Evolutionary conservation across 2,888 invertebrate genomes (phyloP).

Genomic region (Pseudococcus viburni): DNA sequence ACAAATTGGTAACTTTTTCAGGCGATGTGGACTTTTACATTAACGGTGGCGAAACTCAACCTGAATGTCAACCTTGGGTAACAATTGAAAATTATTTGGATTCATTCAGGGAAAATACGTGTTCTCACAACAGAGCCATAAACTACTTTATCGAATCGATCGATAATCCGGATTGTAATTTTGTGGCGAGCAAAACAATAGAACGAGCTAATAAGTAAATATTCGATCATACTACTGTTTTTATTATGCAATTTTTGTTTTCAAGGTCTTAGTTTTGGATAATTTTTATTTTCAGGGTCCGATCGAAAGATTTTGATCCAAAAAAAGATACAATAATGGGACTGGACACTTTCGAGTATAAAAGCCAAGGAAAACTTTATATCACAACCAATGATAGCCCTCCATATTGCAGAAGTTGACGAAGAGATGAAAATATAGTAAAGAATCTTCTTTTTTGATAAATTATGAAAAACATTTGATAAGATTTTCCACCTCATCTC

Average conservation of each 20-base stretch:
- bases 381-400: not conserved
- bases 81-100: not conserved
- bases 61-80: not conserved
- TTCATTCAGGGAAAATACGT: not conserved
- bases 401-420: not conserved
- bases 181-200: not conserved
- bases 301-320: slow-evolving; percentile 1
- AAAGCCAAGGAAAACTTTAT: not conserved
- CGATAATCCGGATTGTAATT: not conserved
- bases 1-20: not conserved
- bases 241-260: not conserved
- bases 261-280: not conserved
- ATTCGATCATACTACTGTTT: not conserved
- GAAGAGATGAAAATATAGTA: too few relatives aligned
- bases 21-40: not conserved
- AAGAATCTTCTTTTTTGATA: too few relatives aligned
- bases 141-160: slow-evolving; percentile 2
- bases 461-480: too few relatives aligned
- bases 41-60: not conserved
- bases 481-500: too few relatives aligned
- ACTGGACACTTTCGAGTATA: not conserved
- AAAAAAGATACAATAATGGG: not conserved
- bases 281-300: not conserved
- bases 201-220: not conserved
- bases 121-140: not conserved